Evolutionary conservation across 2,113 vertebrate species (phyloP).

Genomic region (Rhea americana): DNA sequence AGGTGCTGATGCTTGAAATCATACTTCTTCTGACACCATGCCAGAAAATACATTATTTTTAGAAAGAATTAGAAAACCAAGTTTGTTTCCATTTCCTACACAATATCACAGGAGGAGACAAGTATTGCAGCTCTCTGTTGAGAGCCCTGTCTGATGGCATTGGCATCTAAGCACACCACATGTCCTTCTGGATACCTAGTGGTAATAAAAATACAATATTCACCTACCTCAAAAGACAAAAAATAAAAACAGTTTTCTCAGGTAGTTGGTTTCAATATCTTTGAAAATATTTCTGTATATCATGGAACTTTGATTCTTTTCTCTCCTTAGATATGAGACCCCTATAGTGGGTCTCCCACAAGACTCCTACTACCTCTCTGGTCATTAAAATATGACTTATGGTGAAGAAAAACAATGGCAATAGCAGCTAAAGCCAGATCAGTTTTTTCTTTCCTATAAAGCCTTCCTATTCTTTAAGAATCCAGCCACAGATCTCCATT

Average conservation of each 20-base stretch:
- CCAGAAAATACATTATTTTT: not conserved
- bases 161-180: not conserved
- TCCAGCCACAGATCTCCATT: rapidly evolving
- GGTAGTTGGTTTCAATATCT: not conserved
- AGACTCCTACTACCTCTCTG: not conserved
- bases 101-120: not conserved
- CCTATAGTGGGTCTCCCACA: not conserved
- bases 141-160: not conserved
- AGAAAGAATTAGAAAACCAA: not conserved
- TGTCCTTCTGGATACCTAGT: not conserved
- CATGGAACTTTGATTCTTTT: not conserved
- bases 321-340: not conserved
- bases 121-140: not conserved
- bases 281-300: not conserved
- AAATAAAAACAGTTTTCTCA: not conserved
- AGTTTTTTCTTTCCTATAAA: not conserved
- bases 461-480: not conserved
- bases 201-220: not conserved
- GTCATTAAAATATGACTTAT: not conserved
- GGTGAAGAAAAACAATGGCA: not conserved
- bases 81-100: not conserved
- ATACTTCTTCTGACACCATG: not conserved
- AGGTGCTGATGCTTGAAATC: not conserved
- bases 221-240: not conserved
- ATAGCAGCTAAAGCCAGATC: not conserved